Percentiles rank a stretch among this genome's conserved stretches.
phyloP scores from a whole-genome alignment of 2,797 vertebrate genomes.

The Delichon dasypus region DNA sequence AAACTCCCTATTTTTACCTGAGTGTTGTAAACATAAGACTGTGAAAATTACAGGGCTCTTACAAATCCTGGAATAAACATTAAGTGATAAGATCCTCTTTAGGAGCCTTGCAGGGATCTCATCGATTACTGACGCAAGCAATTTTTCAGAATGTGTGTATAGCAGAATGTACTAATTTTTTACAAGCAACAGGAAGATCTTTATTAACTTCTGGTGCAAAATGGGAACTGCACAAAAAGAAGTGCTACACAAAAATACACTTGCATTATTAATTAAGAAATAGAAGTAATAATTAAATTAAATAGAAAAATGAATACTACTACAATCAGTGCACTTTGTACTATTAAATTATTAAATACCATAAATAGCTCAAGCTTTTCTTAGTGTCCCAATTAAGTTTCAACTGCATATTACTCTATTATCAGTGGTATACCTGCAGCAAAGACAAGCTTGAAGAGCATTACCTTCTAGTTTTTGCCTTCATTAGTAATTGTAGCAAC shows the following conservation, averaged over 20 bases:
- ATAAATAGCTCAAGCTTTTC: not conserved
- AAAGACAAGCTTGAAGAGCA: not conserved
- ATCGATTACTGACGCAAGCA: not conserved
- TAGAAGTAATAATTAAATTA: slow-evolving; percentile 6
- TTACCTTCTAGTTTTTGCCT: not conserved
- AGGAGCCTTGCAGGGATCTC: not conserved
- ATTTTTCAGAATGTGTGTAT: not conserved
- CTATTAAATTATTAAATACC: not conserved
- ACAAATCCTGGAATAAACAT: not conserved
- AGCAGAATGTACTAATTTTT: not conserved
- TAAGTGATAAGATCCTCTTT: not conserved
- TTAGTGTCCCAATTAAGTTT: slow-evolving; percentile 3
- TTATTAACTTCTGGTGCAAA: not conserved
- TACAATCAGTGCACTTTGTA: not conserved
- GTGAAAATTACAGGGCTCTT: not conserved
- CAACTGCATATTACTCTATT: not conserved
- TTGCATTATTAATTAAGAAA: slow-evolving; percentile 24
- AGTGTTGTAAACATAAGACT: not conserved
- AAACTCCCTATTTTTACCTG: not conserved
- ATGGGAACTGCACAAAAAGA: not conserved
- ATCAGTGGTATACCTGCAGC: not conserved
- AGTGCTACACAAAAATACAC: not conserved
- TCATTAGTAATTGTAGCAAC: not conserved
- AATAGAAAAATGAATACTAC: not conserved
- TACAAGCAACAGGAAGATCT: not conserved